Evolutionary conservation across 2,888 invertebrate genomes (phyloP), one percentile per base, ranked within the genome.

Genomic region (Campoletis raptor): DNA sequence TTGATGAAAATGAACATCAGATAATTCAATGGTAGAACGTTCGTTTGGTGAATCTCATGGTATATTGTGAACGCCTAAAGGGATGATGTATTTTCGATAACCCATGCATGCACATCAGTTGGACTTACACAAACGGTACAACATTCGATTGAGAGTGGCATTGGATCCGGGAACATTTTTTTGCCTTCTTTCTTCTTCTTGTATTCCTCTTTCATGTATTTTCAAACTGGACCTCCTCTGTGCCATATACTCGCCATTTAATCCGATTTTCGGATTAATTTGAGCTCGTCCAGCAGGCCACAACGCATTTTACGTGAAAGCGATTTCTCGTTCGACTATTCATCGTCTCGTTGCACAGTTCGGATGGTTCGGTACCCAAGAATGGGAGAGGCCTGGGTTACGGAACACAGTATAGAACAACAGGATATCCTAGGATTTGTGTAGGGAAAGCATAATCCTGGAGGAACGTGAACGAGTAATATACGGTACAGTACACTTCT

Each of bases 261-360:
- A 85, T 85, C 81, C 81, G 85, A 85, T 81, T 85, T 76, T 77
- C 85, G 85, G 85, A 85, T 85, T 85, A 85, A 81, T 85, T 77
- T 70, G 70, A 45, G 77, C 81, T 81, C 72, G 77, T 72, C 70
- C 76, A 64, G 54, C 72, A 76, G 85, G 77, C 85, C 85, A 70
- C 85, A 81, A 72, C 70, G 85, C 64, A 81, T 85, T 85, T 85
- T 85, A 72, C 77, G 81, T 81, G 45, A 85, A 81, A 85, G 85
- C 85, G 54, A 85, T 85, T 85, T n/a, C 77, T 66, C 81, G 85
- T 85, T 85, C 80, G 64, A 77, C 48, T 48, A 70, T 69, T 61
- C 48, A 77, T 82, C 82, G 77, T 61, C 76, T 77, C 76, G 77
- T 37, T 82, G 61, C 69, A 70, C 69, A 57, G 30, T 45, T 42